Base-by-base conservation (phyloP, 1,140 invertebrate species). In the Papilio aristodemus region DNA sequence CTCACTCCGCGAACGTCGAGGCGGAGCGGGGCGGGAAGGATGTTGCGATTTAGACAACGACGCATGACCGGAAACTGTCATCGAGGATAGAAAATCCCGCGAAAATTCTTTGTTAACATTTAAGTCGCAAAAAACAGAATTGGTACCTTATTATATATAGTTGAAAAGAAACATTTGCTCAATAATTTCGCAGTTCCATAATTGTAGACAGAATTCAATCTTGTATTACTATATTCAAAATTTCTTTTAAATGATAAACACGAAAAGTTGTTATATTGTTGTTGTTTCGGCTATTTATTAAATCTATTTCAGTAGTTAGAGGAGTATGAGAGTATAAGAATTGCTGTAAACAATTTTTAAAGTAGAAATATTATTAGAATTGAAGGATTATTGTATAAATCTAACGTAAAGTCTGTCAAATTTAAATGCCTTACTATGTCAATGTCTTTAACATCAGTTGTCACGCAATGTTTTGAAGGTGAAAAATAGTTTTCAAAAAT, bases 1-100 rank as follows among this genome's bases (percentile, higher is more conserved):
- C 80, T 87, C 74, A 79, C 80, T 87, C 82, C 85, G 87, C 84
- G 85, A 79, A 39, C 69, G 72, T 80, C 77, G 80, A 68, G 75
- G 82, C 79, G 81, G 84, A 85, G 84, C 25, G 64, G 66, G 58
- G 66, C 14, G 46, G 85, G 83, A 81, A 88, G 83, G 84, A 88
- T 83, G 76, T 86, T 86, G 80, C 87, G 79, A 84, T 78, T 74
- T 73, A 75, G 76, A 82, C 77, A 83, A 78, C 85, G 80, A 89
- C 89, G 90, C 90, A 92, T 92, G 90, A 92, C 90, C 89, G 90
- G 90, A 92, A 84, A 86, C 64, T 71, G 73, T 60, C 67, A 68
- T 73, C 70, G 71, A 71, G 67, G 73, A 64, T 68, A 60, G 70
- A 69, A 41, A 68, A 60, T 46, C 37, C 25, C 62, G 62, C 62